phyloP scores from a whole-genome alignment of 2,888 invertebrate species.

The Zele albiditarsus region DNA sequence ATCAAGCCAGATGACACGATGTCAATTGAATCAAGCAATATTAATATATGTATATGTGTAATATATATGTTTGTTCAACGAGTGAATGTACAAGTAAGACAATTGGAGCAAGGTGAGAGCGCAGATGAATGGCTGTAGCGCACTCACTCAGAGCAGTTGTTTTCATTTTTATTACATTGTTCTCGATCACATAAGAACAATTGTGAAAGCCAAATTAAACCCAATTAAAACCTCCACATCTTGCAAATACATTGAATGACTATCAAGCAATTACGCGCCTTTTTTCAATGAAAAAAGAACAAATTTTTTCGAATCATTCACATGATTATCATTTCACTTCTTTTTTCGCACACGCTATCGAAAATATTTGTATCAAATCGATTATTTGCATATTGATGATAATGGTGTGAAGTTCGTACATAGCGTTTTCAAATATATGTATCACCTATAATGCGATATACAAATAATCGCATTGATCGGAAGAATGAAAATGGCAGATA shows the following conservation, averaged over 20 bases:
- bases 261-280: background rate
- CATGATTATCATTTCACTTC: too few relatives aligned
- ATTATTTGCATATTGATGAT: too few relatives aligned
- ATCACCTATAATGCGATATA: background rate
- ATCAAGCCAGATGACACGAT: background rate
- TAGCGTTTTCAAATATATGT: background rate
- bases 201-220: slow-evolving; percentile 37
- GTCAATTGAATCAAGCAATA: background rate
- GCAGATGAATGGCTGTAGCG: slow-evolving; percentile 52
- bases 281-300: background rate
- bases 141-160: slow-evolving; percentile 49
- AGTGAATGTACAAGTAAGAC: slow-evolving; percentile 29
- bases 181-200: slow-evolving; percentile 23
- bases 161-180: slow-evolving; percentile 17
- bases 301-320: too few relatives aligned
- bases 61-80: background rate
- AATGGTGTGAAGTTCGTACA: too few relatives aligned
- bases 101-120: slow-evolving; percentile 63
- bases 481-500: background rate
- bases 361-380: too few relatives aligned
- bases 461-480: slow-evolving; percentile 23
- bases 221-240: background rate
- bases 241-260: background rate
- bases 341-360: too few relatives aligned
- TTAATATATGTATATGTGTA: background rate